Percentiles rank a stretch among this genome's conserved stretches.
These are phyloP conservation scores for Thaleichthys pacificus DNA, from an alignment of 2,797 vertebrate species.

Conservation along the genomic window DNA sequence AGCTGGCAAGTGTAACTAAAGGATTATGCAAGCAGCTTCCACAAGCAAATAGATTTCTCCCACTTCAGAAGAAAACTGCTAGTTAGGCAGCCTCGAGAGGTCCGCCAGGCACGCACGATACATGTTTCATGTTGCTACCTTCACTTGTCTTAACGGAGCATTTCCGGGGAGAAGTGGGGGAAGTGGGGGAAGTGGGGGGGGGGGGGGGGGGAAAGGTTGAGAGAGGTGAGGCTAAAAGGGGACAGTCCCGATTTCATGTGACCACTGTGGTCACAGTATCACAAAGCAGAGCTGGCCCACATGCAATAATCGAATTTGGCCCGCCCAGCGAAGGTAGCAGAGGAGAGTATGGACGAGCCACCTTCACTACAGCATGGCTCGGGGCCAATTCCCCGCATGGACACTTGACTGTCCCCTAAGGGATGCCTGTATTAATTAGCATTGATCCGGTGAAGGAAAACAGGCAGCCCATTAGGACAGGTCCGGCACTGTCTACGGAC, in stretches of 20 bases:
- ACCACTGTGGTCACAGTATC: not conserved
- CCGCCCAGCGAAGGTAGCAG: too few species aligned
- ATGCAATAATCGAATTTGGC: not conserved
- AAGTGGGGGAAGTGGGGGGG: slow-evolving; percentile 2
- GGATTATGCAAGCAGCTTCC: slow-evolving; percentile 89
- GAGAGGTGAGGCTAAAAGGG: slow-evolving; percentile 13
- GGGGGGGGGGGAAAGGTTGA: slow-evolving; percentile 7
- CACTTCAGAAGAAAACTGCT: slow-evolving; percentile 79
- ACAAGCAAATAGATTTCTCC: slow-evolving; percentile 85
- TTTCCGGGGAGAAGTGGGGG: slow-evolving; percentile 48
- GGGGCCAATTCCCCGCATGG: slow-evolving; percentile 56
- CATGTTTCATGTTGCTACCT: slow-evolving; percentile 57
- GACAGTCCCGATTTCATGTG: not conserved
- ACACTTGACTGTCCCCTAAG: slow-evolving; percentile 45
- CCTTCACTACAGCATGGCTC: slow-evolving; percentile 20
- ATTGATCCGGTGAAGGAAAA: slow-evolving; percentile 67
- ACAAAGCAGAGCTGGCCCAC: not conserved
- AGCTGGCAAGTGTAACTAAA: slow-evolving; percentile 92
- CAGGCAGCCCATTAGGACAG: slow-evolving; percentile 56
- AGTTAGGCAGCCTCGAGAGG: slow-evolving; percentile 75
- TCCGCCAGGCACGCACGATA: slow-evolving; percentile 77
- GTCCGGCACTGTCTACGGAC: slow-evolving; percentile 53
- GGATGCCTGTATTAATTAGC: slow-evolving; percentile 69
- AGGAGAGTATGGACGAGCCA: slow-evolving; percentile 12
- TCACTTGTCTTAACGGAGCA: slow-evolving; percentile 70